Base-by-base conservation (phyloP, 1,140 invertebrate species). In the Dendrolimus kikuchii region DNA sequence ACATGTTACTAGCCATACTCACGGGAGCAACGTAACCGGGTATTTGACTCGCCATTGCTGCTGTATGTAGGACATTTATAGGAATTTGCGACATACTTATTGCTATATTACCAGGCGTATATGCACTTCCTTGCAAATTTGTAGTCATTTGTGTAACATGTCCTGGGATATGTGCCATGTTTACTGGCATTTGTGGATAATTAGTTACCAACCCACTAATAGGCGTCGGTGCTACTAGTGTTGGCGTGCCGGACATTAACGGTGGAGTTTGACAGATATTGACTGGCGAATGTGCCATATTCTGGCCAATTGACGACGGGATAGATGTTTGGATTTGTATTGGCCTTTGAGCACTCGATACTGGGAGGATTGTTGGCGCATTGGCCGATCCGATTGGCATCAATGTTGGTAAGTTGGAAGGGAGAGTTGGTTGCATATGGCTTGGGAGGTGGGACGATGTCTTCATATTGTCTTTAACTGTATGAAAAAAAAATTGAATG, bases 401-500 rank as follows among this genome's bases (percentile, higher is more conserved):
- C 10, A 80, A 52, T 41, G 74, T 71, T n/a, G 80, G 78, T 2
- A 79, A 55, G 6, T 61, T 53, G 6, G 68, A 45, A 0, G 73
- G 76, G 4, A 74, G 55, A 2, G 68, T 48, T 4, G 74, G 68
- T 53, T 82, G 79, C 67, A 76, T 66, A 59, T 79, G 77, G 10
- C 65, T 67, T 5, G 77, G 65, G 10, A 73, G 47, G 42, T 40
- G 66, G 6, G 70, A 42, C 4, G 65, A 49, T 38, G 69, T 69
- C 45, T 66, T 72, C 23, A 62, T 60, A 57, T 70, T 74, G 66
- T 78, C 76, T 55, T 76, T 74, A 5, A 63, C 78, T 80, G 70
- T 5, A 23, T 23, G 23, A 3, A 23, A 23, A 23, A 23, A 23
- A 23, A 23, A 23, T 3, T 23, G 23, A 23, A 23, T 23, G 23